Evolutionary conservation across 2,113 vertebrate species (phyloP), one percentile per base, ranked within the genome.

Genomic region (Pampusana beccarii): DNA sequence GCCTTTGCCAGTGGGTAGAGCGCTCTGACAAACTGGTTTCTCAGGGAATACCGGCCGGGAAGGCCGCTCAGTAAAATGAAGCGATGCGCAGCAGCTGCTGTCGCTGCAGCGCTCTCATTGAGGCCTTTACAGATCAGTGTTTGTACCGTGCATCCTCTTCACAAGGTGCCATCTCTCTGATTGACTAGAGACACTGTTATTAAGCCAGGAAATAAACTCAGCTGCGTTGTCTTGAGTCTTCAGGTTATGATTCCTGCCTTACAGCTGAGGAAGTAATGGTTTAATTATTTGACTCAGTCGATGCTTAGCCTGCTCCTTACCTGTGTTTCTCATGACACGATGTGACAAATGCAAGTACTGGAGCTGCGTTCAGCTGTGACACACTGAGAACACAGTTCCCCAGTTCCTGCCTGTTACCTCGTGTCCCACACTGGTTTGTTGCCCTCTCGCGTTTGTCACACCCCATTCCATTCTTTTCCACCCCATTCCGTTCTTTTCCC

Each of bases 131-230:
- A 70, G 61, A n/a, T 40, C 24, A 2, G 18, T 5, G 31, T 26
- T 23, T 25, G 51, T 23, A 7, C 36, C 12, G 28, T 19, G 88
- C 64, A 23, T 74, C 56, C 25, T 81, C 29, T 16, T 19, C 28
- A 20, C 10, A 2, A 69, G 58, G 54, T 51, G 50, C 24, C 26
- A 11, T 33, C 29, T 10, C 1, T 0, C 3, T 2, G 25, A 24
- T 8, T 42, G 51, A 15, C 7, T 11, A 10, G 23, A 29, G 28
- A 9, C 0, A 2, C 26, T 48, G 0, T 11, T 65, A 9, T 5
- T 72, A 46, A 80, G 61, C 13, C 62, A 56, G 58, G 33, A 31
- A 26, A 12, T 33, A 31, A 46, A 12, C 29, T 53, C 6, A 0
- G 23, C 79, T 67, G 62, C 19, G 1, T 17, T 66, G 44, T 50